Percentiles rank a stretch among this genome's conserved stretches.
Evolutionary conservation across 2,797 vertebrate genomes (phyloP).

Genomic region (Sebastes cheni): DNA sequence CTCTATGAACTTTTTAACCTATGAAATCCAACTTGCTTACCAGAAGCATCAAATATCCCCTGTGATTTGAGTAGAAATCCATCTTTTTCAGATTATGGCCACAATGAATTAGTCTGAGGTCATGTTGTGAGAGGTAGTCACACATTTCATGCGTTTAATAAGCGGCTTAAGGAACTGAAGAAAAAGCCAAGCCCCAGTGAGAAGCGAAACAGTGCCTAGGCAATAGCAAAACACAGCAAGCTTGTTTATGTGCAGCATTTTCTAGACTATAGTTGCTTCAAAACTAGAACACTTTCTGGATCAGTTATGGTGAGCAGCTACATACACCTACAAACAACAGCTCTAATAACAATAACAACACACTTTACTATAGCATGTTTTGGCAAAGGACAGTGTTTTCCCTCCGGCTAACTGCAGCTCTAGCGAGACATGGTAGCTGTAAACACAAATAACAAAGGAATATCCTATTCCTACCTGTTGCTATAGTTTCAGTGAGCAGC

Average conservation of each 20-base stretch:
- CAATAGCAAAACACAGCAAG: constrained; percentile 31
- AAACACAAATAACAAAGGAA: constrained; percentile 58
- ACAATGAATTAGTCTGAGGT: constrained; percentile 23
- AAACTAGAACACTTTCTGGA: constrained; percentile 35
- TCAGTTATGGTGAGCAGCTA: constrained; percentile 21
- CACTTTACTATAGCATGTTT: constrained; percentile 26
- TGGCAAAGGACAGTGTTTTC: constrained; percentile 14
- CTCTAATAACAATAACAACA: constrained; percentile 43
- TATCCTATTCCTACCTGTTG: constrained; percentile 74
- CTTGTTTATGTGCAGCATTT: constrained; percentile 18
- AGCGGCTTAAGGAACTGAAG: constrained; percentile 31
- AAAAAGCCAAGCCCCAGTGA: constrained; percentile 12
- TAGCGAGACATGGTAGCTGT: constrained; percentile 23
- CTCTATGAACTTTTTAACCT: constrained; percentile 3
- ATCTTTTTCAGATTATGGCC: constrained; percentile 19
- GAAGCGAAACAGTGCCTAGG: constrained; percentile 18
- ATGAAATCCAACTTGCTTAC: background rate
- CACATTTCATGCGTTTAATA: constrained; percentile 56
- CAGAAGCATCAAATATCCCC: background rate
- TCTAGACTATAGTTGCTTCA: constrained; percentile 30
- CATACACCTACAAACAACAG: constrained; percentile 28
- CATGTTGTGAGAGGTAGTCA: constrained; percentile 36
- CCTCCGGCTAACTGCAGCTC: constrained; percentile 19
- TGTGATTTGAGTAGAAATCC: background rate
- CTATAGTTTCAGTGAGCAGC: constrained; percentile 68